A percentile compares a stretch with the other conserved stretches of the same genome.
Evolutionary conservation across 2,797 vertebrate species (phyloP).

Genomic region (Lepilemur ruficaudatus): DNA sequence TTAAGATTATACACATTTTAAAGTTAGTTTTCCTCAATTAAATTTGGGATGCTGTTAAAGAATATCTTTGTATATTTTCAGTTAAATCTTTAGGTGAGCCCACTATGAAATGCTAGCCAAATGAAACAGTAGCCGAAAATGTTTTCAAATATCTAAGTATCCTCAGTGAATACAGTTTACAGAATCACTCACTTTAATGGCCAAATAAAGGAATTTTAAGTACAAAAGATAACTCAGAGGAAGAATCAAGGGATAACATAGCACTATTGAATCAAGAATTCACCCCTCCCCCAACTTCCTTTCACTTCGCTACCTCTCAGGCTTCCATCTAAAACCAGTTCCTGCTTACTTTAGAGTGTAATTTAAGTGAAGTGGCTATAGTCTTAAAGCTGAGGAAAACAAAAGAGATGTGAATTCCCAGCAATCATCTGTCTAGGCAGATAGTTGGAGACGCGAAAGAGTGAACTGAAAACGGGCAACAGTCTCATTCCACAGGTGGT

Average conservation of each 20-base stretch:
- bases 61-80: not conserved
- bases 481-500: constrained; percentile 30
- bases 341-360: not conserved
- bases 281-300: not conserved
- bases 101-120: not conserved
- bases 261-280: constrained; percentile 18
- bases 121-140: constrained; percentile 2
- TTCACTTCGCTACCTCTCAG: not conserved
- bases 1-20: not conserved
- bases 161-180: not conserved
- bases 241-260: not conserved
- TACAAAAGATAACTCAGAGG: not conserved
- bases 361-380: not conserved
- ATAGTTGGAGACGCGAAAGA: constrained; percentile 30
- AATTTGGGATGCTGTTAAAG: not conserved
- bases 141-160: constrained; percentile 5
- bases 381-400: not conserved
- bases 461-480: not conserved
- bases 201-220: constrained; percentile 5
- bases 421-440: not conserved
- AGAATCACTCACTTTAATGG: not conserved
- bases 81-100: not conserved
- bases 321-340: constrained; percentile 16
- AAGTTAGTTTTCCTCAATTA: constrained; percentile 36
- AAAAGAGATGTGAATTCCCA: constrained; percentile 17